These are phyloP conservation scores for Rhabdornis inornatus DNA, from an alignment of 2,113 vertebrate genomes.

Conservation along the genomic window DNA sequence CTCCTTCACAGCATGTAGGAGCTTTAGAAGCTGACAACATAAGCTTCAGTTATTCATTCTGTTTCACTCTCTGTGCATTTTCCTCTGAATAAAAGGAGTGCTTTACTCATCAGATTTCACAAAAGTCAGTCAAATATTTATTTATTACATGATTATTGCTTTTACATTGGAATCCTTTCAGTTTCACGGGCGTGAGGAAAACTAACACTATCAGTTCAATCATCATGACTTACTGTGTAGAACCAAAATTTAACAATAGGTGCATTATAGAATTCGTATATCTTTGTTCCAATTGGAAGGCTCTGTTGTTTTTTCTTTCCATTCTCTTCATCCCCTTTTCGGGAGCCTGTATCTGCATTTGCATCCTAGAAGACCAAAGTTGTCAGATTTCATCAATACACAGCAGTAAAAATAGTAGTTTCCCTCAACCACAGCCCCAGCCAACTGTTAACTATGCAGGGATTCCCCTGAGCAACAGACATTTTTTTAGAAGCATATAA, in stretches of 20 bases:
- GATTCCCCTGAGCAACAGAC: not conserved
- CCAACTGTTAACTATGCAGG: not conserved
- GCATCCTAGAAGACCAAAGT: constrained; percentile 78
- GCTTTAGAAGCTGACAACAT: not conserved
- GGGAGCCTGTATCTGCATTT: constrained; percentile 81
- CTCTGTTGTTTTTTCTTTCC: constrained; percentile 83
- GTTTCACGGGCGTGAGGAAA: not conserved
- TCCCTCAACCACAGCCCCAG: not conserved
- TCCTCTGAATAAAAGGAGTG: not conserved
- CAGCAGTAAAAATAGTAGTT: not conserved
- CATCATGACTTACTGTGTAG: constrained; percentile 86
- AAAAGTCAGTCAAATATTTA: not conserved
- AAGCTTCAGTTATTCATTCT: not conserved
- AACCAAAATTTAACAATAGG: constrained; percentile 99
- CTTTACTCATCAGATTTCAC: not conserved
- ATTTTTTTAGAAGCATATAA: not conserved
- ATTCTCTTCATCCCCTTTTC: constrained; percentile 93
- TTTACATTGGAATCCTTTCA: not conserved
- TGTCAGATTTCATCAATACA: not conserved
- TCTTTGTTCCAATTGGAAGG: constrained; percentile 88
- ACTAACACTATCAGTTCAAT: not conserved
- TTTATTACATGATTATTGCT: not conserved
- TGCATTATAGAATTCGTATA: constrained; percentile 97
- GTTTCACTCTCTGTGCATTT: not conserved
- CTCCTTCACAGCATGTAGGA: not conserved